These are phyloP conservation scores for Drosophila trichaetosa DNA, from an alignment of 2,888 invertebrate species.

Conservation along the genomic window DNA sequence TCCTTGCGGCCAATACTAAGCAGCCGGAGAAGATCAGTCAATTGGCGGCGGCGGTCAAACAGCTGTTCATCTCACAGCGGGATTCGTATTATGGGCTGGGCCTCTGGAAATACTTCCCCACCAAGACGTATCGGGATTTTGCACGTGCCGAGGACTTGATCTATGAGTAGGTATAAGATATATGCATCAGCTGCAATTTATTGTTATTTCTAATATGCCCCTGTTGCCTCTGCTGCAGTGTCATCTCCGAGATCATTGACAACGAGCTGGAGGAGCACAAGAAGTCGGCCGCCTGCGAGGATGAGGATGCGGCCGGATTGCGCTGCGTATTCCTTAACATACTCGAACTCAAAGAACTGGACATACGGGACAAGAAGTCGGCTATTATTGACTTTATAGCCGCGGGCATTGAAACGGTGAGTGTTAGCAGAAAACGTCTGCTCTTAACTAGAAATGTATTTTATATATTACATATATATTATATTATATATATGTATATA, in stretches of 20 bases:
- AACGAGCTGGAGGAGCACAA: slow-evolving; percentile 87
- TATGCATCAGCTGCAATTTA: slow-evolving; percentile 1
- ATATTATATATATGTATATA: no score
- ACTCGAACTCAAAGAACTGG: slow-evolving; percentile 89
- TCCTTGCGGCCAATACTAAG: slow-evolving; percentile 86
- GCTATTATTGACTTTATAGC: slow-evolving; percentile 94
- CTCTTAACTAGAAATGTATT: not conserved
- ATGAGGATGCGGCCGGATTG: slow-evolving; percentile 86
- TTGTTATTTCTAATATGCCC: slow-evolving; percentile 25
- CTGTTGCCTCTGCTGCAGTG: slow-evolving; percentile 85
- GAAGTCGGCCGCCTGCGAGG: slow-evolving; percentile 86
- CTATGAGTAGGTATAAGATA: slow-evolving; percentile 88
- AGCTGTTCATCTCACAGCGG: slow-evolving; percentile 91
- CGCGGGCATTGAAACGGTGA: slow-evolving; percentile 93
- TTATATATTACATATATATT: no score
- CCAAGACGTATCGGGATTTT: slow-evolving; percentile 89
- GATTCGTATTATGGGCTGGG: slow-evolving; percentile 93
- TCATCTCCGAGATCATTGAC: slow-evolving; percentile 92
- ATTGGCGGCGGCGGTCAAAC: slow-evolving; percentile 90
- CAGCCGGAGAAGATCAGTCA: slow-evolving; percentile 87
- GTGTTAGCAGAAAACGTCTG: slow-evolving; percentile 6
- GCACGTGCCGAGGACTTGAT: slow-evolving; percentile 91
- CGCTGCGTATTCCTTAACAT: slow-evolving; percentile 91
- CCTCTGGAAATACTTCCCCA: slow-evolving; percentile 92
- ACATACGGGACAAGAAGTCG: slow-evolving; percentile 92